phyloP scores from a whole-genome alignment of 2,888 invertebrate genomes.

The Falcaria lacertinaria region DNA sequence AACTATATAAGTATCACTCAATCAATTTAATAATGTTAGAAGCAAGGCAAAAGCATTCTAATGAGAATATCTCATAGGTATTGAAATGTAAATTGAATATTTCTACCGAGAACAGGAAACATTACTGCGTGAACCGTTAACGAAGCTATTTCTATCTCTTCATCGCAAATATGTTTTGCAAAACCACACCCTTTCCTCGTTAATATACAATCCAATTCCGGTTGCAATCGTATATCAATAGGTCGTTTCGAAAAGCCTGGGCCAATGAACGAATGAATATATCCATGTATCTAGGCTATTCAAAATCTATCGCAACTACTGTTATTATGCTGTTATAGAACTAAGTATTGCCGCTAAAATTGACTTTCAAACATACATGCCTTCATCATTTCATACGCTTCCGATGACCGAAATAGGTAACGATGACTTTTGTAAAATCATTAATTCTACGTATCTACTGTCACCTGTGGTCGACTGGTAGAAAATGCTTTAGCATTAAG shows the following conservation, averaged over 20 bases:
- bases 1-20: no score
- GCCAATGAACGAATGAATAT: constrained; percentile 42
- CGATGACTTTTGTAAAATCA: no score
- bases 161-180: constrained; percentile 32
- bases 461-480: no score
- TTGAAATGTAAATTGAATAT: constrained; percentile 6
- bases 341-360: background rate
- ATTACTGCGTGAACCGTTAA: constrained; percentile 26
- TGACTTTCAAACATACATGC: no score
- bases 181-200: constrained; percentile 6
- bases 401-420: no score
- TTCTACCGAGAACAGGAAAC: constrained; percentile 22
- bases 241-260: constrained; percentile 35
- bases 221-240: constrained; percentile 17
- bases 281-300: constrained; percentile 3
- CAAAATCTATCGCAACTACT: constrained; percentile 2
- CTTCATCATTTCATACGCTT: no score
- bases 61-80: no score
- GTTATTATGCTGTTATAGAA: background rate
- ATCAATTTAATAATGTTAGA: no score
- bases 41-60: no score
- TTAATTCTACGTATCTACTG: no score
- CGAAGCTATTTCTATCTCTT: constrained; percentile 36
- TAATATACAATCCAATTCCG: constrained; percentile 10
- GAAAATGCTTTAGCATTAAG: no score